Conservation (phyloP, 2,888 invertebrate species). For the Fragum whitleyi region DNA sequence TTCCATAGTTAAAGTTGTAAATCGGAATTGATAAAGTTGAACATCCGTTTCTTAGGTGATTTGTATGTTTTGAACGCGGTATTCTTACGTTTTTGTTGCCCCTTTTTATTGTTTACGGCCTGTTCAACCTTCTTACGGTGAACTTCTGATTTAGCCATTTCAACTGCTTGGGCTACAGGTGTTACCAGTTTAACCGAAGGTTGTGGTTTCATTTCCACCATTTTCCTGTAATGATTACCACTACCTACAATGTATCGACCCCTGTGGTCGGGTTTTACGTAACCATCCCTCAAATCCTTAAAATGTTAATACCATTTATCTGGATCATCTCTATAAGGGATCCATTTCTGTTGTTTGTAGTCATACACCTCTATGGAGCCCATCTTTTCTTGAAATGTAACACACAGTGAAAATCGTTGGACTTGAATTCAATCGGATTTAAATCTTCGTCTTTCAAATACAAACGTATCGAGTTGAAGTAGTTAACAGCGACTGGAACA, state of each 20-base stretch:
- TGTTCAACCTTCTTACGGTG: constrained; percentile 27
- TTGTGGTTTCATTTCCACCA: constrained; percentile 3
- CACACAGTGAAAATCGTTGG: constrained; percentile 27
- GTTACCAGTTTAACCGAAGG: constrained; percentile 28
- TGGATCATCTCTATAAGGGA: constrained; percentile 28
- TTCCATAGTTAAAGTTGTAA: constrained; percentile 11
- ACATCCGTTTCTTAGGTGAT: not conserved
- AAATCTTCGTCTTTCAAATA: constrained; percentile 22
- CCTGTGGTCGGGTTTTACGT: constrained; percentile 13
- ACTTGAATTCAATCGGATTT: constrained; percentile 6
- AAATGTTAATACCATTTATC: constrained; percentile 34
- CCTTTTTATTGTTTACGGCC: constrained; percentile 7
- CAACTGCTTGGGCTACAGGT: constrained; percentile 40
- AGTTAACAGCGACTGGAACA: constrained; percentile 6
- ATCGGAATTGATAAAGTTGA: not conserved
- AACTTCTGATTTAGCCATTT: constrained; percentile 47
- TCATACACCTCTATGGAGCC: constrained; percentile 44
- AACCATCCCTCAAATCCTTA: constrained; percentile 22
- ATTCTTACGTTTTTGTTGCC: constrained; percentile 21
- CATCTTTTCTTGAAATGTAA: constrained; percentile 36
- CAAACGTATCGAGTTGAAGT: constrained; percentile 17
- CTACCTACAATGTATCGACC: constrained; percentile 38
- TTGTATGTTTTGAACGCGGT: not conserved
- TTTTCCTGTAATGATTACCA: constrained; percentile 14
- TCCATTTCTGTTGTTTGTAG: constrained; percentile 35